Base-by-base conservation (phyloP, 1,140 invertebrate species). In the Rhynchophorus ferrugineus region DNA sequence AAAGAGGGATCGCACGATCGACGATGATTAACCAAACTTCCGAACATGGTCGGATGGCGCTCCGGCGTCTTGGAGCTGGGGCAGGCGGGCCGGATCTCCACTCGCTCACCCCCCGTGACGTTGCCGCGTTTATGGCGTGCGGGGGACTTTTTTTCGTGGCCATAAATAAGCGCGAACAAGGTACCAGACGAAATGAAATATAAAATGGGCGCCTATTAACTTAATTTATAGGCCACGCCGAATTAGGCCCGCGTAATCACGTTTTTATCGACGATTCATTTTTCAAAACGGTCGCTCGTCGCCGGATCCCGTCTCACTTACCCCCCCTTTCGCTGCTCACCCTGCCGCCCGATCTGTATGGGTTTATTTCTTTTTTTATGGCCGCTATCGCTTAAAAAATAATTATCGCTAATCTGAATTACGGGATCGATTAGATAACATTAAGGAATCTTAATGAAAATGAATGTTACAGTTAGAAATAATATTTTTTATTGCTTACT, bases 91-190 rank as follows among this genome's bases (percentile, higher is more conserved):
- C 24, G 24, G 11, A 29, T 5, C 24, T 29, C 11, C 24, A 11
- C 11, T 29, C 24, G 22, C 9, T 18, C 49, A 18, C 49, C 42
- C 42, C 49, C 49, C 49, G 9, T 13, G 38, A 35, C 7, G 16
- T 6, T 37, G 17, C n/a, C 20, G 38, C 41, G 42, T 52, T 52
- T 52, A 52, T 44, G 51, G 53, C 49, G 51, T 50, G 52, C 44
- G 48, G 52, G 57, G 50, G 48, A 44, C 51, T 54, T 57, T 62
- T 57, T 61, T 57, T 42, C 47, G 45, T 49, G 38, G 50, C 60
- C 52, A 63, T 63, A 63, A 63, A 63, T 63, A 63, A 63, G 57
- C 54, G 50, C 57, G 44, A 63, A 63, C 59, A 61, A 61, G 61
- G 61, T 61, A 63, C 49, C 51, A 44, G 57, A 54, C 57, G 52